phyloP scores from a whole-genome alignment of 2,113 vertebrate genomes.

The Atrichornis clamosus region DNA sequence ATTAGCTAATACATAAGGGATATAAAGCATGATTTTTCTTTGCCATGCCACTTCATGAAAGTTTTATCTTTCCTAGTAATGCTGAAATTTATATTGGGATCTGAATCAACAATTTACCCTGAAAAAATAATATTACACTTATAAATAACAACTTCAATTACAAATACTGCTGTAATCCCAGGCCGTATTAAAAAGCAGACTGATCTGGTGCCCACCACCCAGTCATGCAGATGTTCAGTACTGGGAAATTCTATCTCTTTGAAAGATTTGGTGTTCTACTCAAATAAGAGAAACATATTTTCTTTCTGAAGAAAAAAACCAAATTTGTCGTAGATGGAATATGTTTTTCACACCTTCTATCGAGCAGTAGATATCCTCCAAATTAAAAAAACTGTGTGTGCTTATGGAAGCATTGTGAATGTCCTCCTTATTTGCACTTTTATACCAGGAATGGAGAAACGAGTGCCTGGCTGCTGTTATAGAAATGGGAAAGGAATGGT shows the following conservation, averaged over 20 bases:
- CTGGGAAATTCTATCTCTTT: neutral
- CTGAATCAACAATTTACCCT: neutral
- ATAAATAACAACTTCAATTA: neutral
- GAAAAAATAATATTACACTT: neutral
- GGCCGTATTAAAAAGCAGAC: neutral
- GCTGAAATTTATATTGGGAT: neutral
- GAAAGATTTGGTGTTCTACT: neutral
- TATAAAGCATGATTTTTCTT: neutral
- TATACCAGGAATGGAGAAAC: neutral
- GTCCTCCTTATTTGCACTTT: neutral
- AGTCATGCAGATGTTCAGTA: neutral
- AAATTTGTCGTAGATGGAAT: neutral
- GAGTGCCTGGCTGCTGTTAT: neutral
- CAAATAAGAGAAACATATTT: neutral
- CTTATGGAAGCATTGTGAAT: neutral
- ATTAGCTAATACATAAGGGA: neutral
- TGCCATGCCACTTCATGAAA: neutral
- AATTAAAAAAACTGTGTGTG: neutral
- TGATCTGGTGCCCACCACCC: neutral
- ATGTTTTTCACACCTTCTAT: neutral
- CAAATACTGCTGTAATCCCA: neutral
- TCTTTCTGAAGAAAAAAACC: neutral
- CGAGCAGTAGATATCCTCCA: neutral
- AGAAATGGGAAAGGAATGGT: neutral
- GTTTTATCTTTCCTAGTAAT: neutral